Base-by-base conservation (phyloP, 64 coral and sea anemone genomes). In the Montipora foliosa region DNA sequence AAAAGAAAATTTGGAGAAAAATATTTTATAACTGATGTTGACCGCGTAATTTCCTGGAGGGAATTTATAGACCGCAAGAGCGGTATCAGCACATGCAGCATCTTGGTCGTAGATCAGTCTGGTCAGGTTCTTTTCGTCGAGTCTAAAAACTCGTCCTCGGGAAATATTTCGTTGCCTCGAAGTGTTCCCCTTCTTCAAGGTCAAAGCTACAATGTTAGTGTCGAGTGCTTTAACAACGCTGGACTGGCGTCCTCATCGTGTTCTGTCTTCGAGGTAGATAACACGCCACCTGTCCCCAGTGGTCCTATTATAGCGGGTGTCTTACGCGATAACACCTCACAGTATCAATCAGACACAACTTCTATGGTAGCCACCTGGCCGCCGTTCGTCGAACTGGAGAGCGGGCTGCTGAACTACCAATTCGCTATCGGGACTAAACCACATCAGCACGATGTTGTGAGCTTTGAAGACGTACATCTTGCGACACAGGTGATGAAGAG, bases 181-280 rank as follows among this genome's bases (percentile, higher is more conserved):
- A 16, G 69, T 47, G 75, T 74, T 64, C 16, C 8, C 60, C 79
- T 89, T 3, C 55, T 82, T 73, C 77, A 75, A 17, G 75, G 70
- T 44, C 19, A n/a, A 25, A 74, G 9, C 9, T 95, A 91, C 17
- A 88, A 69, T 67, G 83, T 57, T 78, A 79, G 50, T 12, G 84
- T 95, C 50, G 29, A 20, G 4, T 95, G 94, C 59, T 75, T 52
- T 19, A 95, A 95, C 57, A 92, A 91, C 50, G 94, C 90, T 49
- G 90, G 90, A 5, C 47, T 95, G 12, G 44, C 83, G 51, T 44
- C 73, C 48, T 64, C 24, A 7, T 21, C 80, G 8, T 93, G 84
- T 17, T 20, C 24, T 1, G 81, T 50, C 14, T 93, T 96, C 67
- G 58, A 16, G 6, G 16, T 96, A 22, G 95, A 96, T 13, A 69